Base-by-base conservation (phyloP, 2,888 invertebrate species). In the Clostera curtula region DNA sequence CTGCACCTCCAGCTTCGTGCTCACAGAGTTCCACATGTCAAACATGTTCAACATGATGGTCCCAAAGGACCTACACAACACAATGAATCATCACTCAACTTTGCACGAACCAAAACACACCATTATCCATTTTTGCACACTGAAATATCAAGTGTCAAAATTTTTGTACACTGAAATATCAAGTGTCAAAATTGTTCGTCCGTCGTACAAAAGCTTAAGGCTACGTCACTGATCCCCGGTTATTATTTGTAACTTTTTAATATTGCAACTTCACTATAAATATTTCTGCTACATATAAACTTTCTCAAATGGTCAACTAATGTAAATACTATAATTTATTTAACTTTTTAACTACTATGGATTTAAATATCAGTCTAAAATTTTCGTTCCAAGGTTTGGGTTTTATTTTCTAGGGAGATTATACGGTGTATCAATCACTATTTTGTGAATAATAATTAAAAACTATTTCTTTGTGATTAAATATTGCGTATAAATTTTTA, bases 21-120 rank as follows among this genome's bases (percentile, higher is more conserved):
- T 89, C 65, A 91, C 91, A 68, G 89, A 89, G 85, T 89, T 91
- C 91, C 91, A 92, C 90, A 92, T 91, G 80, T 92, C 91, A 80
- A 91, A 91, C 91, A 92, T 92, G 71, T 88, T 90, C 64, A 82
- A 62, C 83, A 83, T 83, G 45, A 53, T 77, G 60, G 63, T 63
- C 60, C 67, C 59, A 36, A 40, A 5, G 49, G 43, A 49, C 49
- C 41, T 34, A 49, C 43, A 43, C 15, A 5, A 66, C 70, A 60
- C 48, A 38, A 53, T 27, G 20, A 29, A 44, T 37, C 49, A 48
- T 48, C 40, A 47, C 56, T 55, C 51, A 41, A n/a, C 52, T 54
- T 40, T 37, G 35, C 29, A 32, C 40, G 43, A 43, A 38, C 41
- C 47, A 36, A 36, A 46, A 36, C 32, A 41, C 46, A 51, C 52